Conservation (phyloP, 2,113 vertebrate genomes). For the Puntigrus tetrazona region DNA sequence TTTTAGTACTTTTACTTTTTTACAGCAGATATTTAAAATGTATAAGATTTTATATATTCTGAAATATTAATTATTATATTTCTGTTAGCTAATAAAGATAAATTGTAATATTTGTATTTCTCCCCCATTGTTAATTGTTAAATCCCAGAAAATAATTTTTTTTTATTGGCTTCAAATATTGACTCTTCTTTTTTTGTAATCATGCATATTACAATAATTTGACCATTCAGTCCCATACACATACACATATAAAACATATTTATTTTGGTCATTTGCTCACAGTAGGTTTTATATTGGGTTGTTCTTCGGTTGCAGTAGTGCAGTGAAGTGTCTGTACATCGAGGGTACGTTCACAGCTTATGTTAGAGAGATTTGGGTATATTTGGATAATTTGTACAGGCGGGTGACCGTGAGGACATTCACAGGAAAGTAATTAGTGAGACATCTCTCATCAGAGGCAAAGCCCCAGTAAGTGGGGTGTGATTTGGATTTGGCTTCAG, state of each 20-base stretch:
- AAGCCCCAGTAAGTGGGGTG: slow-evolving; percentile 22
- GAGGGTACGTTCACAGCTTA: not conserved
- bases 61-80: not conserved
- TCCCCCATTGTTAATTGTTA: no score
- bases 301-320: not conserved
- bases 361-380: not conserved
- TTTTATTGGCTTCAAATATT: not conserved
- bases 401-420: not conserved
- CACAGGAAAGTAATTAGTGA: slow-evolving; percentile 9
- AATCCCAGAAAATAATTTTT: not conserved
- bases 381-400: not conserved
- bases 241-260: no score
- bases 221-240: not conserved
- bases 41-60: not conserved
- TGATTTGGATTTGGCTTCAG: slow-evolving; percentile 55
- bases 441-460: slow-evolving; percentile 21
- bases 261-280: not conserved
- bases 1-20: not conserved
- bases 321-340: not conserved
- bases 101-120: no score
- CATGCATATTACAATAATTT: not conserved
- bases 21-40: not conserved
- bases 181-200: not conserved
- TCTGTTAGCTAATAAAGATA: not conserved
- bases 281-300: not conserved